These are phyloP conservation scores for Aurelia sp. DNA, from an alignment of 30 jellyfish, hydroid and myxozoan species.

Conservation along the genomic window DNA sequence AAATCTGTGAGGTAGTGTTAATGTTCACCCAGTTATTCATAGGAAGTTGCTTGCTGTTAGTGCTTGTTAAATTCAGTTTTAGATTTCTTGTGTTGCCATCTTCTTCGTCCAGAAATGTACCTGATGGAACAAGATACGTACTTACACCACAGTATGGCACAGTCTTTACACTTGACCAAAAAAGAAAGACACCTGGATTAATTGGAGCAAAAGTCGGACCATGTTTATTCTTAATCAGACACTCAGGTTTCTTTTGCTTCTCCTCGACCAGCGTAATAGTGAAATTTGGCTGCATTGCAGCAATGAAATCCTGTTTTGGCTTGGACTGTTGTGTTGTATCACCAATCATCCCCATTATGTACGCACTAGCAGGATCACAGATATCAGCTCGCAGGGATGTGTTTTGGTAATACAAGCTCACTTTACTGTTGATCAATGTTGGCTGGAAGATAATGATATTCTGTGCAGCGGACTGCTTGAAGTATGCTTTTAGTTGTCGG, in stretches of 20 bases:
- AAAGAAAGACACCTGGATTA: too few relatives aligned
- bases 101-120: slow-evolving; percentile 79
- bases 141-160: slow-evolving; percentile 54
- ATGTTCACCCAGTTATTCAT: slow-evolving; percentile 34
- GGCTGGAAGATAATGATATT: slow-evolving; percentile 50
- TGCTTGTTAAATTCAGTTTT: slow-evolving; percentile 33
- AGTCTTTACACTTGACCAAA: background rate
- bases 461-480: slow-evolving; percentile 44
- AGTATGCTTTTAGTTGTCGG: slow-evolving; percentile 27
- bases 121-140: slow-evolving; percentile 49
- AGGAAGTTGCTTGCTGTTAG: slow-evolving; percentile 21
- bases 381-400: slow-evolving; percentile 52
- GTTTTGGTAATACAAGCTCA: slow-evolving; percentile 61
- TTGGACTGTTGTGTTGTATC: slow-evolving; percentile 17
- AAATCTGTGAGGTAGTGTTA: slow-evolving; percentile 35
- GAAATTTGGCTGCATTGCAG: slow-evolving; percentile 77
- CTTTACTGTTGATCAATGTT: slow-evolving; percentile 33
- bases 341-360: slow-evolving; percentile 32
- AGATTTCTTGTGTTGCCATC: slow-evolving; percentile 83
- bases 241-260: background rate
- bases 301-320: slow-evolving; percentile 28
- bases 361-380: slow-evolving; percentile 62
- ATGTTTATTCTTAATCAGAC: slow-evolving; percentile 43
- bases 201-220: slow-evolving; percentile 47
- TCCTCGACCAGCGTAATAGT: slow-evolving; percentile 34